Evolutionary conservation across 2,113 vertebrate species (phyloP).

Genomic region (Sus scrofa): DNA sequence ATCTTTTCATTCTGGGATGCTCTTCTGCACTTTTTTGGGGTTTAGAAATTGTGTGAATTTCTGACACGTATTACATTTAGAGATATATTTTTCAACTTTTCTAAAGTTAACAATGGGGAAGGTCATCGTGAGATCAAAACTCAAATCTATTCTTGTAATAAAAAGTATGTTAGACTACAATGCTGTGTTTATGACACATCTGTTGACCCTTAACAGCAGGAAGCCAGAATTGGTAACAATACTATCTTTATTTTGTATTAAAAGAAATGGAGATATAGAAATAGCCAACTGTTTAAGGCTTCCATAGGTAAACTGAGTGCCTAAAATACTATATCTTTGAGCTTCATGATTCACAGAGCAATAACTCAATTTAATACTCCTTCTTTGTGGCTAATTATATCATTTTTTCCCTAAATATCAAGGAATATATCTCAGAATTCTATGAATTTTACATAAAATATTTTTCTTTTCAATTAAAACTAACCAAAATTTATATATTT

Average conservation of each 20-base stretch:
- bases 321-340: neutral
- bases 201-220: neutral
- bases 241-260: neutral
- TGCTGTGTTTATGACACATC: neutral
- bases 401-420: neutral
- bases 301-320: neutral
- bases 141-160: neutral
- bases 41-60: constrained; percentile 72
- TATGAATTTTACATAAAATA: neutral
- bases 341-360: neutral
- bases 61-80: constrained; percentile 16
- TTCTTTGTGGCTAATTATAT: neutral
- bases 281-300: neutral
- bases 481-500: neutral
- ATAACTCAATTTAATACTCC: neutral
- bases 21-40: constrained; percentile 64
- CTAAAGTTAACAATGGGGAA: constrained; percentile 26
- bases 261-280: neutral
- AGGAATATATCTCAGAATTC: neutral
- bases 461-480: constrained; percentile 3
- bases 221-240: neutral
- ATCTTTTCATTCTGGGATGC: constrained; percentile 72
- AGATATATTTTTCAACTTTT: constrained; percentile 64
- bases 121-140: neutral
- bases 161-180: neutral